A percentile compares a stretch with the other conserved stretches of the same genome.
Evolutionary conservation across 2,888 invertebrate genomes (phyloP).

Genomic region (Latrodectus hesperus): DNA sequence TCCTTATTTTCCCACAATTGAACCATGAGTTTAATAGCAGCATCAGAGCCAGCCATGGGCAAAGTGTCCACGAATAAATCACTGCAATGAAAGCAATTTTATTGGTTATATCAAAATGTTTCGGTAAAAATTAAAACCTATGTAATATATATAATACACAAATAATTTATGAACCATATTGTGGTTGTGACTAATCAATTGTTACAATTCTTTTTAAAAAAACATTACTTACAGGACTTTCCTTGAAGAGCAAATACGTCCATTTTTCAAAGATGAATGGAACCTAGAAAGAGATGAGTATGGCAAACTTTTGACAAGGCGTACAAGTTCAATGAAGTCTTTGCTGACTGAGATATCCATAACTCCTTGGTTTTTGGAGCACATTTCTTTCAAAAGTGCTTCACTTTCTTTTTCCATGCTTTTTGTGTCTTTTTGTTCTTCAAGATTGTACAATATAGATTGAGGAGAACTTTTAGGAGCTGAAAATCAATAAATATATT

Average conservation of each 20-base stretch:
- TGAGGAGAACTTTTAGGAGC: not conserved
- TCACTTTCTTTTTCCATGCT: constrained; percentile 44
- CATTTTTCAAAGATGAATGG: constrained; percentile 22
- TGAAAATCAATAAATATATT: too few species aligned
- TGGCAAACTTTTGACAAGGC: constrained; percentile 1
- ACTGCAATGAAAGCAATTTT: constrained; percentile 11
- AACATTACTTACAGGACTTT: constrained; percentile 47
- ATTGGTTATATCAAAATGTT: too few species aligned
- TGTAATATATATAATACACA: too few species aligned
- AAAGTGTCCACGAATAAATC: constrained; percentile 70
- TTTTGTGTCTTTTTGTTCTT: constrained; percentile 28
- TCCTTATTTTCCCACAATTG: constrained; percentile 51
- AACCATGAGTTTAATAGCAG: constrained; percentile 63
- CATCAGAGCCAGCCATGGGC: constrained; percentile 67
- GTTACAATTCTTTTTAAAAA: too few species aligned
- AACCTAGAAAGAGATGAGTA: constrained; percentile 22
- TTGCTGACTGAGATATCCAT: constrained; percentile 36
- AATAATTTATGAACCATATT: too few species aligned
- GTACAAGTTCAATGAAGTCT: constrained; percentile 33
- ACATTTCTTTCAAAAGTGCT: constrained; percentile 38
- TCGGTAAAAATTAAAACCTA: too few species aligned
- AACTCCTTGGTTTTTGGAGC: constrained; percentile 25
- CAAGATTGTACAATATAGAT: constrained; percentile 22
- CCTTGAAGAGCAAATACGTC: constrained; percentile 34
- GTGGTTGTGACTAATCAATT: too few species aligned